phyloP scores from a whole-genome alignment of 2,888 invertebrate species.

The Hirtodrosophila cameraria region DNA sequence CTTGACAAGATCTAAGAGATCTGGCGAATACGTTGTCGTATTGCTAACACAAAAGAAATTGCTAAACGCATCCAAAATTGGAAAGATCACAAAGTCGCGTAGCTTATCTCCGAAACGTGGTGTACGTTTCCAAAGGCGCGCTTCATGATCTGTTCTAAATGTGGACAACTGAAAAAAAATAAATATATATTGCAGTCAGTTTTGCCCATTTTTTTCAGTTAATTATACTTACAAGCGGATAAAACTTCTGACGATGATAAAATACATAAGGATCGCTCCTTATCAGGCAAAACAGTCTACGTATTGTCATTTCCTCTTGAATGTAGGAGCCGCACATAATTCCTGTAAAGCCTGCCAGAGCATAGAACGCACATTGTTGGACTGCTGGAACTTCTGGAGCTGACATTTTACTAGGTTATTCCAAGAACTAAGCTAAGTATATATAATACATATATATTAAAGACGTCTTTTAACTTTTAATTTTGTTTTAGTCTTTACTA shows the following conservation, averaged over 20 bases:
- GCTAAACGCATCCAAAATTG: constrained; percentile 39
- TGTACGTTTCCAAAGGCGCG: constrained; percentile 49
- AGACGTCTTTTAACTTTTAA: constrained; percentile 25
- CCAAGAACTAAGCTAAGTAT: neutral
- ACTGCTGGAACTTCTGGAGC: constrained; percentile 22
- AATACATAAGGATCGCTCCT: constrained; percentile 56
- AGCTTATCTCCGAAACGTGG: constrained; percentile 32
- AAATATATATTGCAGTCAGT: neutral
- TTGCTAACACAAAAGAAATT: constrained; percentile 17
- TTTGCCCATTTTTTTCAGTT: neutral
- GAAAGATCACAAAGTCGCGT: constrained; percentile 35
- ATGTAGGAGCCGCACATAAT: constrained; percentile 58
- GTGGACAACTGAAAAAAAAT: constrained; percentile 41
- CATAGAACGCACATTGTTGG: constrained; percentile 49
- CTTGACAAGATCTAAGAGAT: constrained; percentile 57
- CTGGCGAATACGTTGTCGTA: neutral
- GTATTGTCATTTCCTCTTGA: constrained; percentile 57
- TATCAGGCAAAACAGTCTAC: constrained; percentile 45
- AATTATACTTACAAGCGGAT: constrained; percentile 54
- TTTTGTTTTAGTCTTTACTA: constrained; percentile 18
- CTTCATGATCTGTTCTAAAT: constrained; percentile 55
- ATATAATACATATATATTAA: neutral
- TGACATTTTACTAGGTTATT: constrained; percentile 6
- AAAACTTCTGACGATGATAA: constrained; percentile 57
- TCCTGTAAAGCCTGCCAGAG: constrained; percentile 51